phyloP scores from a whole-genome alignment of 2,797 vertebrate species.

The Anniella stebbinsi region DNA sequence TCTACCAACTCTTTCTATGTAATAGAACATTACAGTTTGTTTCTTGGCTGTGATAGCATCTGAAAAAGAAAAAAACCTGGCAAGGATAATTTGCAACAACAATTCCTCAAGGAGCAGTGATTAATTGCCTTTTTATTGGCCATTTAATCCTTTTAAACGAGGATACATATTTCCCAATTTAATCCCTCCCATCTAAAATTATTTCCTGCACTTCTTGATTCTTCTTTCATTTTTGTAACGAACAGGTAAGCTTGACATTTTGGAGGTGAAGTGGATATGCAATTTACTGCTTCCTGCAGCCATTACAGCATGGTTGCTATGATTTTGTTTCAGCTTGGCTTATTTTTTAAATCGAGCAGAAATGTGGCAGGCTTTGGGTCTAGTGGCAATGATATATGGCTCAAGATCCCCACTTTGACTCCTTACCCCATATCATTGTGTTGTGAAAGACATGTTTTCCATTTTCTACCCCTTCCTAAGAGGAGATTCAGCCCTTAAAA shows the following conservation, averaged over 20 bases:
- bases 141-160: neutral
- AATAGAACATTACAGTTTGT: neutral
- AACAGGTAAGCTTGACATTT: neutral
- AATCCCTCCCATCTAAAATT: neutral
- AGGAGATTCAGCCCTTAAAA: neutral
- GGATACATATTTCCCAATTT: neutral
- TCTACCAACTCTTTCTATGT: neutral
- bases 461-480: neutral
- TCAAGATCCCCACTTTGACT: neutral
- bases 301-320: neutral
- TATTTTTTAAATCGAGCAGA: neutral
- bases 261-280: neutral
- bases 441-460: neutral
- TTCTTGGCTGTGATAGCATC: neutral
- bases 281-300: neutral
- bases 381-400: neutral
- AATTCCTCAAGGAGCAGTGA: neutral
- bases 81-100: neutral
- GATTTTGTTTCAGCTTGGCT: neutral
- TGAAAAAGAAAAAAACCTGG: neutral
- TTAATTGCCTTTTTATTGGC: neutral
- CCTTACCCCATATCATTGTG: neutral
- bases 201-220: neutral
- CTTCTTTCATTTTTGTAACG: neutral
- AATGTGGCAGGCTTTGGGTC: neutral